phyloP scores from a whole-genome alignment of 2,888 invertebrate genomes.

The Lacanobia oleracea region DNA sequence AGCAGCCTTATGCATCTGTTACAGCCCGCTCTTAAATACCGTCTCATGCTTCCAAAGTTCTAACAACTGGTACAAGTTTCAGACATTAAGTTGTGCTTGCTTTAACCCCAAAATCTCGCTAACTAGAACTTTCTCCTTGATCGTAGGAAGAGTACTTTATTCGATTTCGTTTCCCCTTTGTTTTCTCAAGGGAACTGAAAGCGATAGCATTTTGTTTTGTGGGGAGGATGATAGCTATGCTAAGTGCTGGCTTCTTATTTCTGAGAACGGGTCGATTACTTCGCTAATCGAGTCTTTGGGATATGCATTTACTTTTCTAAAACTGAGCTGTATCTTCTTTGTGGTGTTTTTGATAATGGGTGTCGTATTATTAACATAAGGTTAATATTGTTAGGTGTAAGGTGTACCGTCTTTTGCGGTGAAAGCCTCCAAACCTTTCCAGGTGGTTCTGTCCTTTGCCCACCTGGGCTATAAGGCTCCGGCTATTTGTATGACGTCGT shows the following conservation, averaged over 20 bases:
- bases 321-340: too few species aligned
- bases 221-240: slow-evolving; percentile 5
- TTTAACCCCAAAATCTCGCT: slow-evolving; percentile 51
- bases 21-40: slow-evolving; percentile 45
- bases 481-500: too few species aligned
- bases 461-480: too few species aligned
- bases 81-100: slow-evolving; percentile 46
- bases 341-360: too few species aligned
- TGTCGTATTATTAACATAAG: too few species aligned
- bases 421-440: too few species aligned
- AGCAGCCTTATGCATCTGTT: slow-evolving; percentile 53
- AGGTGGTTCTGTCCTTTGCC: too few species aligned
- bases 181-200: slow-evolving; percentile 27
- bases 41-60: slow-evolving; percentile 38
- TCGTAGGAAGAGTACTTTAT: slow-evolving; percentile 47
- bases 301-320: too few species aligned
- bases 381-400: too few species aligned
- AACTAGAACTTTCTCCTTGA: slow-evolving; percentile 40
- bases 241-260: slow-evolving; percentile 35
- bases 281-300: slow-evolving; percentile 1
- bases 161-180: slow-evolving; percentile 48
- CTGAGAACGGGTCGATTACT: slow-evolving; percentile 1
- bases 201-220: slow-evolving; percentile 38
- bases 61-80: slow-evolving; percentile 44
- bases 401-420: too few species aligned